A percentile compares a stretch with the other conserved stretches of the same genome.
phyloP scores from a whole-genome alignment of 30 jellyfish, hydroid and myxozoan species.

The Aurelia aurita region DNA sequence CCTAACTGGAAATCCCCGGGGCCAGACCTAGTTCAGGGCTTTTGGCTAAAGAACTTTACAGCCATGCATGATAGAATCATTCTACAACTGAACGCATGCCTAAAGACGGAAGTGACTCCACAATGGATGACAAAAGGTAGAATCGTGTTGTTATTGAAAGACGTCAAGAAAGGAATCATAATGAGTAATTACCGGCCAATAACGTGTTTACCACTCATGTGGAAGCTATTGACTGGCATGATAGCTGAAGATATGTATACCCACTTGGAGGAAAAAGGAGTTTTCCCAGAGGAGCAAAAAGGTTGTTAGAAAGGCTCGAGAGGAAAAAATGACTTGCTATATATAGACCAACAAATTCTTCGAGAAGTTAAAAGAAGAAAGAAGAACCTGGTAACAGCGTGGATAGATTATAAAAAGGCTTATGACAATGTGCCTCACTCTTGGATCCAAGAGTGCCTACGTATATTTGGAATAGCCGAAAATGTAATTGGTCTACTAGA shows the following conservation, averaged over 20 bases:
- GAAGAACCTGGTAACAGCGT: too few species aligned
- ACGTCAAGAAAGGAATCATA: neutral
- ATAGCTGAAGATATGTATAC: too few species aligned
- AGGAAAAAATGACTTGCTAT: too few species aligned
- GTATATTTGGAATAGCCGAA: constrained; percentile 15
- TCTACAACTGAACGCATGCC: neutral
- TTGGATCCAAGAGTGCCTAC: constrained; percentile 28
- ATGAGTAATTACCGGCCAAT: neutral
- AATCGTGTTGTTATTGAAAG: too few species aligned
- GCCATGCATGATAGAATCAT: constrained; percentile 18
- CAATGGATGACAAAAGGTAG: neutral
- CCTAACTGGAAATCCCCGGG: constrained; percentile 1
- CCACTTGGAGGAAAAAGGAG: too few species aligned
- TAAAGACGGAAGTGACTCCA: neutral
- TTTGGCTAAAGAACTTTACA: constrained; percentile 32
- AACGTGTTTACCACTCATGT: constrained; percentile 6
- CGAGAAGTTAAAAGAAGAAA: too few species aligned
- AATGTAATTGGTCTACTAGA: neutral
- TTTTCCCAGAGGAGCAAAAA: too few species aligned
- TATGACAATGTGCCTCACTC: constrained; percentile 24
- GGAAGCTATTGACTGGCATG: constrained; percentile 4
- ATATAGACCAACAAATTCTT: too few species aligned
- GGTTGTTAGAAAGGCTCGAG: too few species aligned
- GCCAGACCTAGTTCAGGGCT: constrained; percentile 38
- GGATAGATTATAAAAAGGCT: neutral